phyloP scores from a whole-genome alignment of 1,140 invertebrate species.

The Aphis gossypii region DNA sequence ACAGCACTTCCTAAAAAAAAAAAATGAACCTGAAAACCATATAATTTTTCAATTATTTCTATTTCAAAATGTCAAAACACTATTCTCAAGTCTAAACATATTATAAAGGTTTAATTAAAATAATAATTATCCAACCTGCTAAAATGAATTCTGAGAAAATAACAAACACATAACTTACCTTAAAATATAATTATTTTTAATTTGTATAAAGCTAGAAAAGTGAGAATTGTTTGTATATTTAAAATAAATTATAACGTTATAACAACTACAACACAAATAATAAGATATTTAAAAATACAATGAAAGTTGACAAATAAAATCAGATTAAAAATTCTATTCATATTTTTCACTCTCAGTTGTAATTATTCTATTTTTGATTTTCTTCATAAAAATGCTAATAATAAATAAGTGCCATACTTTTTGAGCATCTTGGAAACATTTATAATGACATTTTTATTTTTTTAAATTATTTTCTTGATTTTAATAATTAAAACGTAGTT shows the following conservation, averaged over 20 bases:
- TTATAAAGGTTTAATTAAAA: background rate
- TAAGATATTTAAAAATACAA: background rate
- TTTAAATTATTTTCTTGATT: background rate
- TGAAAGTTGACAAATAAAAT: background rate
- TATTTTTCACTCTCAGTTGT: background rate
- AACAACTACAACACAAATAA: background rate
- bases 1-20: background rate
- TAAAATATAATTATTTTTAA: conserved; percentile 5
- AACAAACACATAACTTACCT: background rate
- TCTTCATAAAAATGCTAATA: background rate
- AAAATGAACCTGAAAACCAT: background rate
- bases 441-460: background rate
- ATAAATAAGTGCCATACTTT: background rate
- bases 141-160: background rate
- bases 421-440: background rate
- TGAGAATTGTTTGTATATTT: background rate
- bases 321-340: background rate
- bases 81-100: background rate
- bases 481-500: background rate
- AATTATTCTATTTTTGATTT: background rate
- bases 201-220: background rate
- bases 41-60: background rate
- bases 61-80: background rate
- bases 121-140: background rate
- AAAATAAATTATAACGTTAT: background rate